Conservation (phyloP, 2,888 invertebrate genomes). For the Limnephilus rhombicus region DNA sequence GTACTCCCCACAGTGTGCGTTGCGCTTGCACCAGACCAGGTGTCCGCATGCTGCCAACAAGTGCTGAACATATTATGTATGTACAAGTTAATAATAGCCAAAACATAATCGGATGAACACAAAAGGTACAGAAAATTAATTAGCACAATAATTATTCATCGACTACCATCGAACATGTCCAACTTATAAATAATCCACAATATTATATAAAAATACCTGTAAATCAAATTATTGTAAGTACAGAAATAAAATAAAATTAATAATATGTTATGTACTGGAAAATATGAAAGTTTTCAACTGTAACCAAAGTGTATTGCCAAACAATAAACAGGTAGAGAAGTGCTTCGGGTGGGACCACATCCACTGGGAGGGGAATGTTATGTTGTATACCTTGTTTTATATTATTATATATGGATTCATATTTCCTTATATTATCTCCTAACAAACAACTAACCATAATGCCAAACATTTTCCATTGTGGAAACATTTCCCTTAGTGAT, state of each 20-base stretch:
- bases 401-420: not conserved
- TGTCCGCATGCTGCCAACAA: conserved; percentile 50
- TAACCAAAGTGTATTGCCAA: conserved; percentile 56
- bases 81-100: conserved; percentile 65
- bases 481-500: not conserved
- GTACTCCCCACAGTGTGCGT: not conserved
- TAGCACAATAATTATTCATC: conserved; percentile 62
- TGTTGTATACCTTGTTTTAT: not conserved
- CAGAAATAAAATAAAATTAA: conserved; percentile 43
- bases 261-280: conserved; percentile 49
- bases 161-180: conserved; percentile 60
- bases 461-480: not conserved
- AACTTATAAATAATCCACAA: conserved; percentile 60
- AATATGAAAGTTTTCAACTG: conserved; percentile 31
- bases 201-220: conserved; percentile 47
- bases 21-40: not conserved
- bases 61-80: conserved; percentile 62
- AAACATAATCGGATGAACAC: conserved; percentile 63
- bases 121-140: conserved; percentile 61
- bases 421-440: not conserved
- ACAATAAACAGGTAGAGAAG: conserved; percentile 56
- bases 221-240: conserved; percentile 46
- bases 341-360: conserved; percentile 54
- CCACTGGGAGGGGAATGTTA: conserved; percentile 30
- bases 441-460: not conserved